Evolutionary conservation across 2,113 vertebrate genomes (phyloP), one percentile per base, ranked within the genome.

Genomic region (Podocnemis expansa): DNA sequence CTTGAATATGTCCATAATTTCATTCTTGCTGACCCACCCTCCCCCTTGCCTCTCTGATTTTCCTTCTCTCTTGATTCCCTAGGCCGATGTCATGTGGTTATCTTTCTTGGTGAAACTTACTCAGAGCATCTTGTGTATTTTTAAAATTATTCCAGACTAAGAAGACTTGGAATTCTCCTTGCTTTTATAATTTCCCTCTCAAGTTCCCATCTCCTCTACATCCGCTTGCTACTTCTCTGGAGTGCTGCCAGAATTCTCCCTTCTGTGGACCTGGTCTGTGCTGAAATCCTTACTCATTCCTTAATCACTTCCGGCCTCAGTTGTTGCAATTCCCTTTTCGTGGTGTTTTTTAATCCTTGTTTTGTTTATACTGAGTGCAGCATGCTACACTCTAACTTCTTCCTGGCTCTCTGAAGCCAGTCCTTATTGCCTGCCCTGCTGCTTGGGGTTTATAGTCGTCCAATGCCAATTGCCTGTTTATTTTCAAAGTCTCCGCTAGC

Each of bases 221-320:
- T 78, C 86, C 93, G 85, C 92, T 22, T 73, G 41, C 78, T 83
- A 88, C 63, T 81, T 79, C 79, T 63, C 89, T 94, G 93, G 89
- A 93, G 82, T 54, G 2, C 63, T 83, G 91, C 89, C 97, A 93
- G 93, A 78, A 43, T 76, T 80, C 29, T 38, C 41, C 14, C 58
- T 93, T 0, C 0, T 84, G 84, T 89, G 84, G 87, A 16, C 78
- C 91, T 43, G 52, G 93, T 70, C 86, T 84, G 25, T 81, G 52
- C 34, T 55, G 79, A 79, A 94, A 54, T 31, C 91, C 93, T 96
- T 94, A 91, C 92, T 96, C 95, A 95, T 75, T 76, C 89, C 76
- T 96, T 87, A 93, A 91, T 96, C 92, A 89, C 91, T 96, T 96
- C 94, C 92, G 0, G 16, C 27, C 85, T 47, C 45, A 0, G 1